Evolutionary conservation across 2,888 invertebrate genomes (phyloP).

Genomic region (Leptodirus hochenwartii): DNA sequence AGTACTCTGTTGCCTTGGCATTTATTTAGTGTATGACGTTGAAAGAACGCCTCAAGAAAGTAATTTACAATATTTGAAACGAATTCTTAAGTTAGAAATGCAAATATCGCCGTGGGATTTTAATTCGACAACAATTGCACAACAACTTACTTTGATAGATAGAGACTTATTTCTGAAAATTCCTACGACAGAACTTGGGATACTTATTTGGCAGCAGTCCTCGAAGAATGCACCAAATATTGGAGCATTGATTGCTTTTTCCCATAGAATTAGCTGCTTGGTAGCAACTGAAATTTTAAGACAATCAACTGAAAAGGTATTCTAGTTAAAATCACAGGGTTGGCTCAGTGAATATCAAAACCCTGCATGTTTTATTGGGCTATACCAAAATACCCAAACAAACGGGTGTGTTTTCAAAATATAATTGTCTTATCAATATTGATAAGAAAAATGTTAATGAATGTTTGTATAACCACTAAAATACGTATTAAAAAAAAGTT

Average conservation of each 20-base stretch:
- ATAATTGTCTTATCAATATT: no score
- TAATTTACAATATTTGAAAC: constrained; percentile 23
- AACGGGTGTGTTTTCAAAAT: no score
- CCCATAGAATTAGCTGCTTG: constrained; percentile 32
- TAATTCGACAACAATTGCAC: constrained; percentile 31
- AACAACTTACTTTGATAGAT: constrained; percentile 34
- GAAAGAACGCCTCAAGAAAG: constrained; percentile 15
- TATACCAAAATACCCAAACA: no score
- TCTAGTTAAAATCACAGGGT: no score
- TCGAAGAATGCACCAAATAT: constrained; percentile 32
- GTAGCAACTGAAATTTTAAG: constrained; percentile 30
- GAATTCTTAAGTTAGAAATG: constrained; percentile 25
- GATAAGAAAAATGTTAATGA: no score
- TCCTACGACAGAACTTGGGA: constrained; percentile 26
- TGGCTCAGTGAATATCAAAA: no score
- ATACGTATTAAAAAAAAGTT: no score
- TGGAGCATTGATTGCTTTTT: constrained; percentile 31
- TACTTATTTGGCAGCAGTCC: constrained; percentile 26
- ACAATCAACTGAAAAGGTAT: constrained; percentile 25
- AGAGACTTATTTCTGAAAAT: constrained; percentile 32
- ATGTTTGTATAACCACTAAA: no score
- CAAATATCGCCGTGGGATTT: constrained; percentile 33
- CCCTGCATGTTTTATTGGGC: no score
- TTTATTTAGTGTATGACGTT: no score
- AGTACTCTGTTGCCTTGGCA: no score